Base-by-base conservation (phyloP, 2,113 vertebrate species). In the Chaetorhynchus papuensis region DNA sequence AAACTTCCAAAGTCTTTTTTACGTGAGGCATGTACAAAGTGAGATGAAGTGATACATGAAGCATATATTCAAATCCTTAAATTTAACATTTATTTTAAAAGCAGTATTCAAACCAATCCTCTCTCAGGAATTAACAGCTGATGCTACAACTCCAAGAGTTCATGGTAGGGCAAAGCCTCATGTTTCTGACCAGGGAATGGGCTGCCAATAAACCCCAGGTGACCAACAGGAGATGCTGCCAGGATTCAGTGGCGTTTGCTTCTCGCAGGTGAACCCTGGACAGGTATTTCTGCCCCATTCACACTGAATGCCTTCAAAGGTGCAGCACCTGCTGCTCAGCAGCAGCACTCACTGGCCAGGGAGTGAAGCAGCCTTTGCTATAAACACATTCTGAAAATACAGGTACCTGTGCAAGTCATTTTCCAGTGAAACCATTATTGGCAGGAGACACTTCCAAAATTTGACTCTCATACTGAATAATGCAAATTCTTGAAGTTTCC, bases 131-230 rank as follows among this genome's bases (percentile, higher is more conserved):
- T 8, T 12, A 92, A 16, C 28, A 79, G 30, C n/a, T 95, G 44
- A 60, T 3, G 2, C 52, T 39, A 10, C n/a, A 74, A 31, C 45
- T 84, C 53, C 54, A 74, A 35, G 69, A 53, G n/a, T 15, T 37
- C 6, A 9, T 5, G 31, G 12, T 7, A 9, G 1, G 6, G 54
- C 17, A 75, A 39, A 50, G 68, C n/a, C 42, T 60, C 0, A 0
- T 21, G 18, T 33, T 82, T 31, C 39, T 56, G 17, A 37, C 33
- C 44, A 50, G 45, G 19, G 26, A 35, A 7, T 20, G 50, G 56
- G 15, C 31, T n/a, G 54, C 31, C 59, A 31, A 0, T 28, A 28
- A 65, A 23, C 14, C 8, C 9, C 23, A 44, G 37, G 12, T 15
- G 39, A 17, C 18, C 77, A 42, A 5, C 24, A 65, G 70, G 53